phyloP scores from a whole-genome alignment of 1,140 invertebrate species.

The Thereuonema tuberculata region DNA sequence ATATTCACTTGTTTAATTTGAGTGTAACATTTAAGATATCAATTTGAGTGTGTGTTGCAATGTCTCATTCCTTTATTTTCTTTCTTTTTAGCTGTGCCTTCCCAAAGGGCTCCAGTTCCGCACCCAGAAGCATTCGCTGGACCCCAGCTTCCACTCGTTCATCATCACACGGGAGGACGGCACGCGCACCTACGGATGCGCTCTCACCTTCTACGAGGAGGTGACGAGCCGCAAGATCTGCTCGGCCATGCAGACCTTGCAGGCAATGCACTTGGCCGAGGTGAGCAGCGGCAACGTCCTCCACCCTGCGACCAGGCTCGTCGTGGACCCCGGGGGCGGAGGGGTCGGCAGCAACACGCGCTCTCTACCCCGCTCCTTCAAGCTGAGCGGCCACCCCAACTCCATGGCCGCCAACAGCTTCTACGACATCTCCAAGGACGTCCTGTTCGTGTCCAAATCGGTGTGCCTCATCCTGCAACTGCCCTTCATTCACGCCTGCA shows the following conservation, averaged over 20 bases:
- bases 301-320: background rate
- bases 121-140: conserved; percentile 80
- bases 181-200: conserved; percentile 80
- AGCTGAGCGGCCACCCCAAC: conserved; percentile 49
- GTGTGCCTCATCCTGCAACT: conserved; percentile 81
- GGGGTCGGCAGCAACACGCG: conserved; percentile 44
- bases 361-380: conserved; percentile 74
- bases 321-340: conserved; percentile 26
- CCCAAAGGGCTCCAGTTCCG: conserved; percentile 85
- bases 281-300: conserved; percentile 34
- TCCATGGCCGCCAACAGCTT: conserved; percentile 53
- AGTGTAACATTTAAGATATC: no score
- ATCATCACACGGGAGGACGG: conserved; percentile 94
- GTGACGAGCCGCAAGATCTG: conserved; percentile 81
- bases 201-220: conserved; percentile 89
- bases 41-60: no score
- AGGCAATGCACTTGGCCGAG: conserved; percentile 85
- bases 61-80: conserved; percentile 23
- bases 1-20: no score
- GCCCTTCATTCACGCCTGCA: conserved; percentile 71
- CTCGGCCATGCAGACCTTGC: conserved; percentile 83
- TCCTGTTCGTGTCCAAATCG: conserved; percentile 86
- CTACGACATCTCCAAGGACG: conserved; percentile 86
- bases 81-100: conserved; percentile 62
- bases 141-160: conserved; percentile 90